Conservation (phyloP, 2,797 vertebrate genomes). For the Antennarius maculatus region DNA sequence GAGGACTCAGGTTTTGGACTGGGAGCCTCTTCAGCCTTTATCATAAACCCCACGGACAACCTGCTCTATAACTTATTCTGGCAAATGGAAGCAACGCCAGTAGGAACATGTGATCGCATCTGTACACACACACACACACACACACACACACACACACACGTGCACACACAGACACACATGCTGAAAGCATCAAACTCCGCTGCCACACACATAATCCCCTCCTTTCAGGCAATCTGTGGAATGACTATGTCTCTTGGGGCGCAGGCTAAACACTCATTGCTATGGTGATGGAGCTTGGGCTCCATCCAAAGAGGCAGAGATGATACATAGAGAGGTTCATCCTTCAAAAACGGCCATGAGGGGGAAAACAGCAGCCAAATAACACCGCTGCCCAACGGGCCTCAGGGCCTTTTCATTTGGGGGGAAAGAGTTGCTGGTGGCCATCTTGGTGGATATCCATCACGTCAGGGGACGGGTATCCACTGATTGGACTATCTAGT, state of each 20-base stretch:
- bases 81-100: conserved; percentile 69
- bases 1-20: conserved; percentile 67
- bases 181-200: conserved; percentile 47
- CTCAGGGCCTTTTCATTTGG: conserved; percentile 74
- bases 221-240: conserved; percentile 64
- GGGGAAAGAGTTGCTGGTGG: conserved; percentile 71
- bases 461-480: conserved; percentile 66
- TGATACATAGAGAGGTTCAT: conserved; percentile 76
- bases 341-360: conserved; percentile 71
- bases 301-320: conserved; percentile 73
- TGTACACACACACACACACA: conserved; percentile 25
- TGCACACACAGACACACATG: conserved; percentile 21
- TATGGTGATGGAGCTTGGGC: conserved; percentile 76
- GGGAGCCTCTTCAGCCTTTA: conserved; percentile 44
- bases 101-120: conserved; percentile 38
- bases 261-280: conserved; percentile 71
- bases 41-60: conserved; percentile 60
- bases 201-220: conserved; percentile 34
- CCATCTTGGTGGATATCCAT: conserved; percentile 62
- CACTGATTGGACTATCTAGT: conserved; percentile 50
- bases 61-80: conserved; percentile 75
- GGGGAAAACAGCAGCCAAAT: conserved; percentile 73
- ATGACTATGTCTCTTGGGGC: conserved; percentile 68
- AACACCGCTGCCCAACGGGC: conserved; percentile 64
- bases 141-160: no score